Conservation (phyloP, 2,888 invertebrate genomes). For the Epinotia bilunana region DNA sequence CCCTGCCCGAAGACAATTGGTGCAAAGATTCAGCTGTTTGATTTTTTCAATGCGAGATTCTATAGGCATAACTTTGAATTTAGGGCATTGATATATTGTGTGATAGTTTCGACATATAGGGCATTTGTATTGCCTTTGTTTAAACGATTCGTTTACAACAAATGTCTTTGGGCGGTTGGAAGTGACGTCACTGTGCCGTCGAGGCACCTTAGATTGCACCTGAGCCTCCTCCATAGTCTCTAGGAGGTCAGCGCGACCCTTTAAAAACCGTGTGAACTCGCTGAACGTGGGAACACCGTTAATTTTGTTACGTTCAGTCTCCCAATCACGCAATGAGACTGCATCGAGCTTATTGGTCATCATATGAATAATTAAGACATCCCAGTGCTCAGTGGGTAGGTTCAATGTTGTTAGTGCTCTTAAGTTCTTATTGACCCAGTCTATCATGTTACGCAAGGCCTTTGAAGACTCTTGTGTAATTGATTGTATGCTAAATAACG, state of each 20-base stretch:
- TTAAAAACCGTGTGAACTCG: background rate
- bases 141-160: too few species aligned
- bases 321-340: constrained; percentile 24
- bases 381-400: too few species aligned
- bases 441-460: constrained; percentile 28
- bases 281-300: background rate
- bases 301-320: constrained; percentile 7
- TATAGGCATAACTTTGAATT: too few species aligned
- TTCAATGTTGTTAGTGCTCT: constrained; percentile 23
- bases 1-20: background rate
- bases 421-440: constrained; percentile 29
- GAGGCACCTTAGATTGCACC: background rate
- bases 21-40: too few species aligned
- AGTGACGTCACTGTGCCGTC: too few species aligned
- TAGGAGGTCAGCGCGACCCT: constrained; percentile 1
- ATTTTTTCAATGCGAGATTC: too few species aligned
- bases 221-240: constrained; percentile 15
- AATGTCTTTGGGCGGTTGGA: too few species aligned
- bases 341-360: constrained; percentile 46
- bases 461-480: constrained; percentile 23
- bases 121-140: too few species aligned
- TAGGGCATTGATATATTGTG: too few species aligned
- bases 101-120: too few species aligned
- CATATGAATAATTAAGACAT: too few species aligned
- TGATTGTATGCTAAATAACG: constrained; percentile 26